Conservation (phyloP, 1,140 invertebrate genomes). For the Hycleus cichorii region DNA sequence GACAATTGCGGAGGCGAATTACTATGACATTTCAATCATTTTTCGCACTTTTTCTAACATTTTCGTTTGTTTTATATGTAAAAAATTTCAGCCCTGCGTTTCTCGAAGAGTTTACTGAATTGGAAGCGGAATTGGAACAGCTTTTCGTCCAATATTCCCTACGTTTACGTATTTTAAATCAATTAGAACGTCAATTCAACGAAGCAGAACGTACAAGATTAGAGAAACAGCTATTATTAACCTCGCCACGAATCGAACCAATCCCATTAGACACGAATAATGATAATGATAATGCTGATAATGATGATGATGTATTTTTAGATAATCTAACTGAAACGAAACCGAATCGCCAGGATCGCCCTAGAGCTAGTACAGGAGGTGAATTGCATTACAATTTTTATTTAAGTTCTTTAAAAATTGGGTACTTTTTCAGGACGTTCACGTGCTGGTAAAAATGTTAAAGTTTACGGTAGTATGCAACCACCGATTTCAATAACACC, state of each 20-base stretch:
- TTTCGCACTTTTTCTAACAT: too few relatives aligned
- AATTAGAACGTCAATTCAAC: slow-evolving; percentile 63
- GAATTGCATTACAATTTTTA: not conserved
- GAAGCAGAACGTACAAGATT: slow-evolving; percentile 57
- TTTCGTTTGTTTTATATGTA: too few relatives aligned
- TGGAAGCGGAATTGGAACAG: slow-evolving; percentile 78
- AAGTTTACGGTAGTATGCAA: slow-evolving; percentile 33
- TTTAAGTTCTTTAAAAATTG: too few relatives aligned
- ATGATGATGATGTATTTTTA: slow-evolving; percentile 21
- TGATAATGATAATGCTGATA: slow-evolving; percentile 4
- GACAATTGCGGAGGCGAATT: too few relatives aligned
- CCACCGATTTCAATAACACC: slow-evolving; percentile 29
- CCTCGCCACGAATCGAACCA: slow-evolving; percentile 28
- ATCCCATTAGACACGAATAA: slow-evolving; percentile 32
- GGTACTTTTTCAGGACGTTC: slow-evolving; percentile 12
- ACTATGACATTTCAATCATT: too few relatives aligned
- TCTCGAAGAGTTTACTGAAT: slow-evolving; percentile 90
- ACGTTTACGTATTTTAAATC: slow-evolving; percentile 80
- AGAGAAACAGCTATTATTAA: slow-evolving; percentile 32
- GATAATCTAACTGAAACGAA: slow-evolving; percentile 16
- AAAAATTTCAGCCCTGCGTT: slow-evolving; percentile 64
- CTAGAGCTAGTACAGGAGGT: slow-evolving; percentile 34
- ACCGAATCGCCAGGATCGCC: slow-evolving; percentile 31
- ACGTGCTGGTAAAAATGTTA: slow-evolving; percentile 15
- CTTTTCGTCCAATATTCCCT: slow-evolving; percentile 85